Base-by-base conservation (phyloP, 2,797 vertebrate genomes). In the Graptemys geographica region DNA sequence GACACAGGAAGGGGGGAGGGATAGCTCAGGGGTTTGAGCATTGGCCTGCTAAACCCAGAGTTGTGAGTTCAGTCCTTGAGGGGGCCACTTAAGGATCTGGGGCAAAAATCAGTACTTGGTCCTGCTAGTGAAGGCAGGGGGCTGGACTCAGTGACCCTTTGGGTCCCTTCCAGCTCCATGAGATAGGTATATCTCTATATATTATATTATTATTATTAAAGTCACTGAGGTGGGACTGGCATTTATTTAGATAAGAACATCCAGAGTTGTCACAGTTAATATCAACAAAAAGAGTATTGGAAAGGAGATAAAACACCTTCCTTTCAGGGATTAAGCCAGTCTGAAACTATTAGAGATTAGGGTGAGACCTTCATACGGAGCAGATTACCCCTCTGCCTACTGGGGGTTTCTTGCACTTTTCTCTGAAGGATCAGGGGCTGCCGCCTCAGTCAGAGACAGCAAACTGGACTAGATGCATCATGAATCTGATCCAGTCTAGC, bases 171-270 rank as follows among this genome's bases (percentile, higher is more conserved):
- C 51, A 51, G 51, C 51, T 15, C 51, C 15, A 51, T 51, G 13
- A 51, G 13, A 51, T 51, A 51, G 51, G 51, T 51, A 51, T 51
- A 51, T 13, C 13, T 15, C 13, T 13, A 51, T 51, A 51, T 51
- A 51, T 51, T 51, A 51, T 44, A 44, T 44, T 44, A 44, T 44
- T 44, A 44, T 44, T 44, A 44, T 44, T 44, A 44, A 44, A 47
- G 47, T 92, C 74, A 88, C 41, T 82, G 79, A 81, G 94, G 84
- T 84, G 19, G 23, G 80, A 86, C 94, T 96, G 92, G 79, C 80
- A 19, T 91, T 84, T 88, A 41, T 84, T 31, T 87, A 81, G 84
- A 91, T 95, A 93, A 91, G 93, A 95, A 74, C 89, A 86, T 88
- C 90, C 84, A 57, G 10, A 56, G 37, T 91, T 92, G 87, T 83